Percentiles rank a stretch among this genome's conserved stretches.
Conservation (phyloP, 2,888 invertebrate species). For the Mechanitis mazaeus region DNA sequence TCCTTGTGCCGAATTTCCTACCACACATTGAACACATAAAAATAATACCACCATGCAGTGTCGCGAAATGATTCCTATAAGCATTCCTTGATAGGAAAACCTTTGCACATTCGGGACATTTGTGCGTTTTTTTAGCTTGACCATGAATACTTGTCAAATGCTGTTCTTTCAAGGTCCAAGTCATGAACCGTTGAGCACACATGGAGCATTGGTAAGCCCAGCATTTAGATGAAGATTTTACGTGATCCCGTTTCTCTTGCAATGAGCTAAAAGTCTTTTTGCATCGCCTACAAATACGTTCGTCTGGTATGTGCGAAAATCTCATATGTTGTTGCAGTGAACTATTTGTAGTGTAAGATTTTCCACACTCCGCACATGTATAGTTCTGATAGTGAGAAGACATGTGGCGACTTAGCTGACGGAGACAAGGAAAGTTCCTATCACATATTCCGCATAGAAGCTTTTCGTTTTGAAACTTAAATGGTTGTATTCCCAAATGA, state of each 20-base stretch:
- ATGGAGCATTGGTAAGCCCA: conserved; percentile 40
- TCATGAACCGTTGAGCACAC: conserved; percentile 41
- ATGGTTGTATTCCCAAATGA: conserved; percentile 43
- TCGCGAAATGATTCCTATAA: conserved; percentile 40
- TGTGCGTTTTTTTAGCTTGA: conserved; percentile 31
- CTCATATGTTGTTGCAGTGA: conserved; percentile 38
- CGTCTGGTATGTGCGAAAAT: conserved; percentile 34
- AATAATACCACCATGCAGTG: conserved; percentile 37
- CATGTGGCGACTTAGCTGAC: conserved; percentile 43
- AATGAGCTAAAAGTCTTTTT: conserved; percentile 37
- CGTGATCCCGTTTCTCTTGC: conserved; percentile 38
- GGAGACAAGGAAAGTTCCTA: conserved; percentile 38
- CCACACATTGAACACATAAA: conserved; percentile 35
- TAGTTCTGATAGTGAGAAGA: conserved; percentile 42
- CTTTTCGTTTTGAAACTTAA: conserved; percentile 37
- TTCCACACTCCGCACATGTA: conserved; percentile 48
- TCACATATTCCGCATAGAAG: conserved; percentile 41
- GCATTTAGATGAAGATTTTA: conserved; percentile 36
- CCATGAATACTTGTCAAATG: conserved; percentile 41
- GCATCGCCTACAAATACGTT: conserved; percentile 40
- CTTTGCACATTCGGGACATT: conserved; percentile 43
- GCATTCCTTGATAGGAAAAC: conserved; percentile 33
- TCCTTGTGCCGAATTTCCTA: conserved; percentile 35
- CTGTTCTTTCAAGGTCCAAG: conserved; percentile 36
- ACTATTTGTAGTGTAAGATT: conserved; percentile 37